Conservation (phyloP, 2,797 vertebrate genomes). For the Adelosebastes latens region DNA sequence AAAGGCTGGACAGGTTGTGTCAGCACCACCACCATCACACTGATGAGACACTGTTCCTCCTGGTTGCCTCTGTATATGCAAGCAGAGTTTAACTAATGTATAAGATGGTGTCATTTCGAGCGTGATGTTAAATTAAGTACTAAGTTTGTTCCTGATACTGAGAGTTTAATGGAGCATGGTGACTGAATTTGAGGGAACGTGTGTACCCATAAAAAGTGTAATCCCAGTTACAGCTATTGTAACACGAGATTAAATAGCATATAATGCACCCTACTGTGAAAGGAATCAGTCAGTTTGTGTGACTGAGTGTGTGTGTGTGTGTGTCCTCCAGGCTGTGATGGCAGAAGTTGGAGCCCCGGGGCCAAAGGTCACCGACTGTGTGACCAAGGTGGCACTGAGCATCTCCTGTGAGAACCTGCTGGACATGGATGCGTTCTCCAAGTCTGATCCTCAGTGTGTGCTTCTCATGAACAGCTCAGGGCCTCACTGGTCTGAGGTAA, state of each 20-base stretch:
- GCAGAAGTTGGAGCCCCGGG: slow-evolving; percentile 33
- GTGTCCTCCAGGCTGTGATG: slow-evolving; percentile 35
- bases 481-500: slow-evolving; percentile 93
- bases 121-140: background rate
- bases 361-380: slow-evolving; percentile 79
- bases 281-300: background rate
- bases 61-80: background rate
- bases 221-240: background rate
- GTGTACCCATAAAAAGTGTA: background rate
- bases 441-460: slow-evolving; percentile 93
- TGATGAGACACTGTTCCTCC: background rate
- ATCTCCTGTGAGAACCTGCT: slow-evolving; percentile 90
- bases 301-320: background rate
- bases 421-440: slow-evolving; percentile 90
- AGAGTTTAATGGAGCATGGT: background rate
- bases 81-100: background rate
- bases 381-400: slow-evolving; percentile 88
- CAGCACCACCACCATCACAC: background rate
- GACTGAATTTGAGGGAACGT: background rate
- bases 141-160: background rate
- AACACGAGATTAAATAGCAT: background rate
- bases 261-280: too few species aligned
- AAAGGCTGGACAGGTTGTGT: background rate
- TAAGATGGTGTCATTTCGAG: background rate
- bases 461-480: slow-evolving; percentile 82